Conservation (phyloP, 2,888 invertebrate species). For the Iselma pallidipennis region DNA sequence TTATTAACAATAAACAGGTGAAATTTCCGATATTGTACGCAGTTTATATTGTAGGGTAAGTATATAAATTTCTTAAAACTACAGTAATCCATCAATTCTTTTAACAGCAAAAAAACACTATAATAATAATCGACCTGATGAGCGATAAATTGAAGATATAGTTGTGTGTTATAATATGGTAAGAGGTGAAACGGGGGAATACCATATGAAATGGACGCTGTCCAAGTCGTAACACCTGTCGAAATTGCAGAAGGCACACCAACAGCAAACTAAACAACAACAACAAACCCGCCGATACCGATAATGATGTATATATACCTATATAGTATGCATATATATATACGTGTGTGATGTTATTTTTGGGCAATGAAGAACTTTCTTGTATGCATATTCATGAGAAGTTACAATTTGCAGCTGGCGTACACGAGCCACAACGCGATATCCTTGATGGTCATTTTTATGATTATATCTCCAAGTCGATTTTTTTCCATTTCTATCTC, state of each 20-base stretch:
- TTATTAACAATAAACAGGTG: too few relatives aligned
- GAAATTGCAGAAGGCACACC: constrained; percentile 1
- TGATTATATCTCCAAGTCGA: neutral
- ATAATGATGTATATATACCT: neutral
- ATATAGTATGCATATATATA: neutral
- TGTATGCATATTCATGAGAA: constrained; percentile 26
- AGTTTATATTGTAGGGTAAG: too few relatives aligned
- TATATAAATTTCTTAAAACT: too few relatives aligned
- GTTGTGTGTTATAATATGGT: neutral
- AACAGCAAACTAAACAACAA: neutral
- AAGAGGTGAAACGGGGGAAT: neutral
- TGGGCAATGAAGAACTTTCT: constrained; percentile 23
- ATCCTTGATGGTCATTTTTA: neutral
- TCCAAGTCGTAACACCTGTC: neutral
- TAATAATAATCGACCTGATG: neutral
- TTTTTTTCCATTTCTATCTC: neutral
- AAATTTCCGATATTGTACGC: too few relatives aligned
- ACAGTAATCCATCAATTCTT: neutral
- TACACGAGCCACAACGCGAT: neutral
- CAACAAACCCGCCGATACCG: neutral
- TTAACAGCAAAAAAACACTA: too few relatives aligned
- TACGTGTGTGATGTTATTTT: constrained; percentile 16
- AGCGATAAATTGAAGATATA: neutral
- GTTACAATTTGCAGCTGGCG: constrained; percentile 1
- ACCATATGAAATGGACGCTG: neutral